Evolutionary conservation across 1,140 invertebrate genomes (phyloP), one percentile per base, ranked within the genome.

Genomic region (Atta colombica): DNA sequence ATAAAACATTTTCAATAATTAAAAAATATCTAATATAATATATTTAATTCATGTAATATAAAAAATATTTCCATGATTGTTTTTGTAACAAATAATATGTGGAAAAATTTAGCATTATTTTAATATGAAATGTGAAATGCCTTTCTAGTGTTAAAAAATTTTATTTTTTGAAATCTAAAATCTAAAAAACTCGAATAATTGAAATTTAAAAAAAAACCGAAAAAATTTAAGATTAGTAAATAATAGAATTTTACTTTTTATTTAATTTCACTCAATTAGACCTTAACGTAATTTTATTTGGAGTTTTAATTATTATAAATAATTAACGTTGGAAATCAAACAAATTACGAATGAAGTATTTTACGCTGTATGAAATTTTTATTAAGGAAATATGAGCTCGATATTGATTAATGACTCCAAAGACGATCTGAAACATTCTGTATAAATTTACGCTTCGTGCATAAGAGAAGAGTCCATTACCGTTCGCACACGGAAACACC

Each of bases 101-200:
- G 10, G 28, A 21, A 35, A 31, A 3, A 21, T 63, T 61, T 45
- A 7, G 18, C n/a, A 58, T 61, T 39, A 14, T 45, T 60, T 45
- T 49, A 2, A 8, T 45, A n/a, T 14, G 12, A 49, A 12, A 77
- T 60, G 28, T 61, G 35, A 4, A 39, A 45, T 18, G 28, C 28
- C 10, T 45, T 77, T 28, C 1, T 0, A 45, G 8, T 31, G 5
- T 16, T 3, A 58, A 77, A 8, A 45, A 5, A 63, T 25, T 3
- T 58, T 75, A 21, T 60, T 58, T 77, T 66, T 45, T 7, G 18
- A 25, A 35, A 69, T 0, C 45, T n/a, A 53, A 39, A 68, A 25
- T 80, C 12, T 69, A 39, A 16, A 55, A 65, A 66, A 49, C 12
- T 31, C 3, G 31, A 80, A 49, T 69, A 69, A 80, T 55, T 80